phyloP scores from a whole-genome alignment of 2,113 vertebrate genomes.

The Mugil cephalus region DNA sequence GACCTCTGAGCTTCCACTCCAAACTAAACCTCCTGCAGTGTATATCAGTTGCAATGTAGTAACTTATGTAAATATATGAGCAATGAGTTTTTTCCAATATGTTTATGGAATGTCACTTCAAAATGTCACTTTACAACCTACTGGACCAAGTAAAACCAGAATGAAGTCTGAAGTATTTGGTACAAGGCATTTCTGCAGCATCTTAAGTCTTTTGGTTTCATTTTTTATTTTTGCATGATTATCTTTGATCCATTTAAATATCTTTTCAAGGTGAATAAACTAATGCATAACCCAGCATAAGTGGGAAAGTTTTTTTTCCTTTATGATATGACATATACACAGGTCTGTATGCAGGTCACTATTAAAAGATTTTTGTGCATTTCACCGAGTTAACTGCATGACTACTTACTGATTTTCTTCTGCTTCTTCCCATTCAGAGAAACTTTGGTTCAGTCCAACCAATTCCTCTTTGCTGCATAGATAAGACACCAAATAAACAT shows the following conservation, averaged over 20 bases:
- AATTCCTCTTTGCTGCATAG: too few relatives aligned
- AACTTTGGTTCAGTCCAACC: too few relatives aligned
- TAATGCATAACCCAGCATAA: background rate
- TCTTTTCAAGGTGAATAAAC: background rate
- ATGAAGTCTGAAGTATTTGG: background rate
- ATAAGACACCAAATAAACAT: too few relatives aligned
- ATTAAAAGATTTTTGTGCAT: too few relatives aligned
- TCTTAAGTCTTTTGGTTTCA: background rate
- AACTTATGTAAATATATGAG: constrained; percentile 2
- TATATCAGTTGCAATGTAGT: background rate
- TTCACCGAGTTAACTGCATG: too few relatives aligned
- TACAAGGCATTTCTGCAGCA: background rate
- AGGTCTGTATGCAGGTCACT: too few relatives aligned
- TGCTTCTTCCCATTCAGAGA: too few relatives aligned
- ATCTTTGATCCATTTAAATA: background rate
- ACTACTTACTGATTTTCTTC: too few relatives aligned
- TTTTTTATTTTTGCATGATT: background rate
- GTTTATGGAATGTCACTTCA: background rate
- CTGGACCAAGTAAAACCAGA: background rate
- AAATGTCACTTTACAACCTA: background rate
- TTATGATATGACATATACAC: too few relatives aligned
- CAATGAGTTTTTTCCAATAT: constrained; percentile 2
- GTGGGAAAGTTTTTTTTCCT: background rate
- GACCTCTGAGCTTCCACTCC: background rate
- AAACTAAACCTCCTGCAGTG: background rate